Evolutionary conservation across 2,113 vertebrate genomes (phyloP).

Genomic region (Ornithorhynchus anatinus): DNA sequence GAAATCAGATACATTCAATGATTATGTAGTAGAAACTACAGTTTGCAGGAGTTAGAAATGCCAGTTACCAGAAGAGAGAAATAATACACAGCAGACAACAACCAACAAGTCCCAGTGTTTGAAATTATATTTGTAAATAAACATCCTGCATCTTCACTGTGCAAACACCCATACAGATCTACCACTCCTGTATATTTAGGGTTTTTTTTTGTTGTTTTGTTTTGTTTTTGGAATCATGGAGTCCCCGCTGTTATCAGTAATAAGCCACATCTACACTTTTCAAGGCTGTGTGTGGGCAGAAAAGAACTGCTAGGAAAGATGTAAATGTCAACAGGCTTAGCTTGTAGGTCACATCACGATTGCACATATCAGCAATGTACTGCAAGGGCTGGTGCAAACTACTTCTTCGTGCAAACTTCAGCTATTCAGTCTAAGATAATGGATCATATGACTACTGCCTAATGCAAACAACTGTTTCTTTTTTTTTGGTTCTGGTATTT

Average conservation of each 20-base stretch:
- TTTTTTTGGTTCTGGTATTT: no score
- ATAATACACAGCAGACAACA: slow-evolving; percentile 16
- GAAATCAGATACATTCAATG: slow-evolving; percentile 27
- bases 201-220: no score
- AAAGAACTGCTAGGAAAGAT: slow-evolving; percentile 18
- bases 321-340: slow-evolving; percentile 28
- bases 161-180: no score
- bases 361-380: slow-evolving; percentile 15
- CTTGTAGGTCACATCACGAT: neutral
- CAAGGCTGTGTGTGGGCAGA: neutral
- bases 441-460: slow-evolving; percentile 32
- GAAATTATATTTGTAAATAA: no score
- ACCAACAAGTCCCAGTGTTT: no score
- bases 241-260: slow-evolving; percentile 5
- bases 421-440: slow-evolving; percentile 19
- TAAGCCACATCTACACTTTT: neutral
- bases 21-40: slow-evolving; percentile 43
- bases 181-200: no score
- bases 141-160: no score
- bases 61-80: slow-evolving; percentile 39
- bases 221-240: neutral
- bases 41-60: slow-evolving; percentile 48
- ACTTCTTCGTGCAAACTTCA: slow-evolving; percentile 14
- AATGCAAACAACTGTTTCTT: slow-evolving; percentile 3
- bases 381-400: neutral